Evolutionary conservation across 64 coral and sea anemone species (phyloP), one percentile per base, ranked within the genome.

Genomic region (Montipora foliosa): DNA sequence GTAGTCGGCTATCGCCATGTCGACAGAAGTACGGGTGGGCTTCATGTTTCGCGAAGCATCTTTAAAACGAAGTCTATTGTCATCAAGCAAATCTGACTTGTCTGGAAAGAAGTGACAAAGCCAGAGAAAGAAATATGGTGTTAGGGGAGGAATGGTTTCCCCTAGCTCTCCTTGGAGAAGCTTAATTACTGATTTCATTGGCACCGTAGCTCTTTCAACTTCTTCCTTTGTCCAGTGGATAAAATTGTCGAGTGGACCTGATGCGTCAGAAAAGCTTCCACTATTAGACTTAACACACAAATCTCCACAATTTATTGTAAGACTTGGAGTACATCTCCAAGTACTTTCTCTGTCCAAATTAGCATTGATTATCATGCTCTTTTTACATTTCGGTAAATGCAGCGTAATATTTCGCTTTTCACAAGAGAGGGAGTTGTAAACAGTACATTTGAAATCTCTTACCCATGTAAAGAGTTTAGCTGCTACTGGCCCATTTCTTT

Each of bases 331-430:
- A n/a, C 1, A 5, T 21, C 21, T 4, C 3, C 0, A 19, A 19
- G 5, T 90, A 46, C 53, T 79, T 46, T 95, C 88, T 25, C 16
- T 16, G 45, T 78, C 0, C 37, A 37, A 37, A 37, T 37, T 90
- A 44, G 93, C 85, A 37, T 67, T 15, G 90, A 95, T 78, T 5
- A 45, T 71, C 76, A 95, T 81, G 75, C 58, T 67, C 67, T 88
- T 69, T 24, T 74, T 44, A 19, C 76, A 80, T 13, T 6, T 51
- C 37, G 89, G 94, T 14, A 95, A 88, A 60, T 82, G 69, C 9
- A 95, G 21, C 2, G 76, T 91, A 25, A 88, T n/a, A 10, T 48
- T 81, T 13, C 17, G 78, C 21, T 44, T 20, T 60, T 88, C 25
- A 15, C 51, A 88, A 15, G 50, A 15, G 14, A 62, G 74, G 12